Conservation (phyloP, 1,140 invertebrate genomes). For the Euglossa dilemma region DNA sequence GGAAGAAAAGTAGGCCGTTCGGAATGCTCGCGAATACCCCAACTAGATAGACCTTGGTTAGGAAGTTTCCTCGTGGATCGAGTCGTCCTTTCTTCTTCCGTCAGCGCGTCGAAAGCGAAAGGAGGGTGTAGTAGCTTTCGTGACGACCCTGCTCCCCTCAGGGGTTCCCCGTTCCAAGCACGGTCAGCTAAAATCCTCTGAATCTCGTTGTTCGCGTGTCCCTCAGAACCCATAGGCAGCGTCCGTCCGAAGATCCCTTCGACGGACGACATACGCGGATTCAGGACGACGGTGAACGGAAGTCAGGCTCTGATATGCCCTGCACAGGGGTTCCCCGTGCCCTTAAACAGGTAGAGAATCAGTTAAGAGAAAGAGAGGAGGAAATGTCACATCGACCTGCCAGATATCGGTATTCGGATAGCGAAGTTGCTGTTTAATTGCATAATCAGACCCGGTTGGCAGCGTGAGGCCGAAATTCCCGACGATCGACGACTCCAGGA, state of each 20-base stretch:
- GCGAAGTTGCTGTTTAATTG: slow-evolving; percentile 58
- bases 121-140: background rate
- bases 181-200: background rate
- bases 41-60: background rate
- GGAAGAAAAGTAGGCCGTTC: background rate
- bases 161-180: slow-evolving; percentile 53
- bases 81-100: background rate
- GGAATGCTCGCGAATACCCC: background rate
- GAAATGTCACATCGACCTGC: background rate
- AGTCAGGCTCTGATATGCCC: slow-evolving; percentile 84
- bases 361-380: background rate
- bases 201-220: slow-evolving; percentile 20
- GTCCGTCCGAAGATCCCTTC: slow-evolving; percentile 81
- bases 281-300: slow-evolving; percentile 73
- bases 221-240: slow-evolving; percentile 80
- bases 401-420: slow-evolving; percentile 69
- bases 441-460: slow-evolving; percentile 63
- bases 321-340: slow-evolving; percentile 87
- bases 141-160: slow-evolving; percentile 8
- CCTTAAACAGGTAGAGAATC: slow-evolving; percentile 83
- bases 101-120: background rate
- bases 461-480: slow-evolving; percentile 67
- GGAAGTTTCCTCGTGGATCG: background rate
- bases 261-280: slow-evolving; percentile 78
- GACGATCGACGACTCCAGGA: slow-evolving; percentile 66